These are phyloP conservation scores for Anoplolepis gracilipes DNA, from an alignment of 1,140 invertebrate genomes.

Conservation along the genomic window DNA sequence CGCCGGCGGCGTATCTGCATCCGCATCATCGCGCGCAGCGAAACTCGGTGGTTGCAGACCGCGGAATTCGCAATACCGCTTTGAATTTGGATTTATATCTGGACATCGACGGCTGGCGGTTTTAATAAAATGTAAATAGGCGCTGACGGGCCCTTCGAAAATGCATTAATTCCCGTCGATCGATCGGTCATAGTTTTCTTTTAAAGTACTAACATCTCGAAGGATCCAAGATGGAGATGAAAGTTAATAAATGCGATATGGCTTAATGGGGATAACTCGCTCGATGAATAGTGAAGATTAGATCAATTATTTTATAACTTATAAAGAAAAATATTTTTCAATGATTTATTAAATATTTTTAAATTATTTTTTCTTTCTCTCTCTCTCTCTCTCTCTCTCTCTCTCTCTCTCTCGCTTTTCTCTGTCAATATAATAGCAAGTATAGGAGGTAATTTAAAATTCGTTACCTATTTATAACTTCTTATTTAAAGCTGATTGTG, in stretches of 20 bases:
- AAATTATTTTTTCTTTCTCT: too few species aligned
- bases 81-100: conserved; percentile 69
- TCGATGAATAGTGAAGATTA: neutral
- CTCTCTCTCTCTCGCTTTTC: too few species aligned
- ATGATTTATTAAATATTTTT: neutral
- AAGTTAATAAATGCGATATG: neutral
- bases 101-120: conserved; percentile 62
- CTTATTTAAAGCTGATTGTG: neutral
- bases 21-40: conserved; percentile 38
- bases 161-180: conserved; percentile 60
- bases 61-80: conserved; percentile 67
- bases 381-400: too few species aligned
- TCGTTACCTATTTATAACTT: conserved; percentile 10
- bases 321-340: neutral
- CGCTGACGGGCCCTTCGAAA: conserved; percentile 44
- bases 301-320: neutral
- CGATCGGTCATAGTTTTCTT: conserved; percentile 19
- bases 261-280: neutral
- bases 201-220: neutral
- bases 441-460: neutral
- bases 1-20: conserved; percentile 56
- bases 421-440: too few species aligned
- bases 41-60: conserved; percentile 29
- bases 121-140: conserved; percentile 78
- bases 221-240: neutral